Percentiles rank a stretch among this genome's conserved stretches.
phyloP scores from a whole-genome alignment of 2,797 vertebrate species.

The Pipistrellus nathusii region DNA sequence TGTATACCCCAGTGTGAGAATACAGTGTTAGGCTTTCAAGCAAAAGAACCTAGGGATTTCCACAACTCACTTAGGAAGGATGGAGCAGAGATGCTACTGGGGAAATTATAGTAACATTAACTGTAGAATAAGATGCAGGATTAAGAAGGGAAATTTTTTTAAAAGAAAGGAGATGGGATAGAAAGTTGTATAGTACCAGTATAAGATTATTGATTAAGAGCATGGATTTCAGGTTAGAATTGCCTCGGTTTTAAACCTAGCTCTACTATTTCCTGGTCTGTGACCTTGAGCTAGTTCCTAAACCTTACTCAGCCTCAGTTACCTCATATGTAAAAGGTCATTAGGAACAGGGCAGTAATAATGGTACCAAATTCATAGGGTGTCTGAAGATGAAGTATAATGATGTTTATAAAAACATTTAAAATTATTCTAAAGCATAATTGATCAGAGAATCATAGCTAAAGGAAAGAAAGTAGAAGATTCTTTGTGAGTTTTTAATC shows the following conservation, averaged over 20 bases:
- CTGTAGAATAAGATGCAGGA: neutral
- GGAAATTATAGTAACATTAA: neutral
- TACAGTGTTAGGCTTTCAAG: neutral
- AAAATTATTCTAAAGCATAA: constrained; percentile 43
- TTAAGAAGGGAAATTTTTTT: constrained; percentile 19
- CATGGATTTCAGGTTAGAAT: constrained; percentile 44
- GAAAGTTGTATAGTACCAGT: neutral
- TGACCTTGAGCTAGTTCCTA: constrained; percentile 23
- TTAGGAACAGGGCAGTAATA: neutral
- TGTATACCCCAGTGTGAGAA: neutral
- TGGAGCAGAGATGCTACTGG: constrained; percentile 3
- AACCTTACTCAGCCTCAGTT: neutral
- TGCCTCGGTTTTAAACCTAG: constrained; percentile 21
- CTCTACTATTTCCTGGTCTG: neutral
- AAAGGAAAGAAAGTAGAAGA: neutral
- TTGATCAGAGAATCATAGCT: constrained; percentile 11
- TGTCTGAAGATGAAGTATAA: neutral
- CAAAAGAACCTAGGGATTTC: constrained; percentile 43
- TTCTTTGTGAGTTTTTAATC: constrained; percentile 50
- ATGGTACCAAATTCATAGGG: neutral
- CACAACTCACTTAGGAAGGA: constrained; percentile 19
- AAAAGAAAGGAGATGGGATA: constrained; percentile 37
- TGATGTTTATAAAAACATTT: neutral
- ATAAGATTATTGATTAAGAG: neutral
- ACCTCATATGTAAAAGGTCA: neutral